Conservation (phyloP, 2,888 invertebrate genomes). For the Fabriciana adippe region DNA sequence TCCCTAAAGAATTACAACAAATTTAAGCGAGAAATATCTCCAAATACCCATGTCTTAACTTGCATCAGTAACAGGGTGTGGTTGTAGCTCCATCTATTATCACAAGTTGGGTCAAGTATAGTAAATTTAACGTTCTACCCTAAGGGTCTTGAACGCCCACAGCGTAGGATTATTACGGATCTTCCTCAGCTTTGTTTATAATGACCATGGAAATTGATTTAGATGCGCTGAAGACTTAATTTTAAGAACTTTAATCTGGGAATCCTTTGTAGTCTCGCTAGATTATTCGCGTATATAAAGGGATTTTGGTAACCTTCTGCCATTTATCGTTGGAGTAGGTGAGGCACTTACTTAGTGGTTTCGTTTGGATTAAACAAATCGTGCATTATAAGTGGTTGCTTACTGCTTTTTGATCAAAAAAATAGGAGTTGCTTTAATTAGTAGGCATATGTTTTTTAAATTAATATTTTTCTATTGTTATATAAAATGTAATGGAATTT, state of each 20-base stretch:
- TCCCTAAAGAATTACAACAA: conserved; percentile 39
- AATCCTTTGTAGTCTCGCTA: conserved; percentile 30
- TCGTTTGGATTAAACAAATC: neutral
- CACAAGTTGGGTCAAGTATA: conserved; percentile 41
- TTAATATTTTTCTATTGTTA: too few species aligned
- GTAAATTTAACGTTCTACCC: conserved; percentile 41
- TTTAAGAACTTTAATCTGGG: conserved; percentile 37
- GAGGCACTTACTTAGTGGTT: conserved; percentile 10
- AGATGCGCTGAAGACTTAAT: conserved; percentile 40
- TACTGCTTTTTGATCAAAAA: too few species aligned
- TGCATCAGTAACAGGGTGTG: conserved; percentile 39
- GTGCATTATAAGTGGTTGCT: too few species aligned
- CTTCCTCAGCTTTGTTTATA: conserved; percentile 40
- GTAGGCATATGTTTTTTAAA: too few species aligned
- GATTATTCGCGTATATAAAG: conserved; percentile 29
- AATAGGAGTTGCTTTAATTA: too few species aligned
- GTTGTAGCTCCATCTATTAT: conserved; percentile 42
- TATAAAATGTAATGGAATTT: too few species aligned
- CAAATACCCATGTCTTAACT: conserved; percentile 38
- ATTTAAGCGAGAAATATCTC: conserved; percentile 35
- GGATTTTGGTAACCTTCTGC: conserved; percentile 30
- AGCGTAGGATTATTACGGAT: conserved; percentile 40
- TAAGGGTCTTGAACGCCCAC: conserved; percentile 38
- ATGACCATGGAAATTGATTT: conserved; percentile 43
- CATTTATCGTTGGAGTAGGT: conserved; percentile 27